Evolutionary conservation across 2,797 vertebrate genomes (phyloP), one percentile per base, ranked within the genome.

Genomic region (Coilia nasus): DNA sequence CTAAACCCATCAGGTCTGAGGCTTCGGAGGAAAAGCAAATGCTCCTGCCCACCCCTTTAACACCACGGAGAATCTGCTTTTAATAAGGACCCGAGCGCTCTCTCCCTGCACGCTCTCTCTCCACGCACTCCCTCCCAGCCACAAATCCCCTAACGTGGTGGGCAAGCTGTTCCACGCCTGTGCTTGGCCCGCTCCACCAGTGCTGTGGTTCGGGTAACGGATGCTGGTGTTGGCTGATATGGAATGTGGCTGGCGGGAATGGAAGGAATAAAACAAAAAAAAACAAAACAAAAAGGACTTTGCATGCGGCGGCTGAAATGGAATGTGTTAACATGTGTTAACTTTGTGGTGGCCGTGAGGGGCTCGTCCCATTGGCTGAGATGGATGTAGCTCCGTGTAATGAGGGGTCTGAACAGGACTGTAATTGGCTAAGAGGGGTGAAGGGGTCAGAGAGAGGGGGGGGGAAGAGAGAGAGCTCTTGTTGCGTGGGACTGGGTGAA

Each of bases 181-280:
- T 1, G 6, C 0, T 19, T 75, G 67, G 67, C 67, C 17, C 35
- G 2, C 2, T 41, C 35, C 5, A 41, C 5, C 35, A 2, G 67
- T 15, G 31, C 14, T 35, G 12, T 15, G 2, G 31, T 75, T 2
- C 7, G 67, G 67, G 67, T 41, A 75, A 5, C 5, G 28, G 28
- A 17, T 6, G 14, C 67, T 75, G 67, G 67, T 75, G 67, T 75
- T 75, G 67, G 31, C 17, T 75, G 67, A 75, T 67, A 25, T 35
- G 67, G 67, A 75, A 75, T 35, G 67, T 75, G 15, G 28, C 28
- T 35, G 15, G 14, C 14, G 11, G 9, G 15, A 64, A 28, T 19
- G 35, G 6, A 15, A 14, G 7, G 14, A 54, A 41, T 41, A 2
- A 41, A 41, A 41, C 35, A 41, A 41, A 41, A 41, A 41, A 41